These are phyloP conservation scores for Keiferia lycopersicella DNA, from an alignment of 2,888 invertebrate species.

Conservation along the genomic window DNA sequence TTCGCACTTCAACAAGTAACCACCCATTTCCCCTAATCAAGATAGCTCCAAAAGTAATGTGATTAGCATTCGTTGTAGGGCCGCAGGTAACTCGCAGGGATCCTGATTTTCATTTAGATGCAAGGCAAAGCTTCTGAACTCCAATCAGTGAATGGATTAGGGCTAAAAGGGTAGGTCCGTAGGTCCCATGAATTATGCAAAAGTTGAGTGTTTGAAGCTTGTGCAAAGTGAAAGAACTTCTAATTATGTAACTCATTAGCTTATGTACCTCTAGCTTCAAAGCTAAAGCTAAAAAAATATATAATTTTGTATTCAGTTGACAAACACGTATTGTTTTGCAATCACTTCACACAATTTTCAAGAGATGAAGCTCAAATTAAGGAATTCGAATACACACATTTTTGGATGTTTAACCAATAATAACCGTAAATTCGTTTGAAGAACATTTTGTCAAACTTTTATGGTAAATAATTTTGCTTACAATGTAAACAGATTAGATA, in stretches of 20 bases:
- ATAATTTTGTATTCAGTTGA: too few species aligned
- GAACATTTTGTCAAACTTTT: too few species aligned
- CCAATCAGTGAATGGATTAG: conserved; percentile 26
- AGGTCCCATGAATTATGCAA: not conserved
- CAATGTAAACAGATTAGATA: too few species aligned
- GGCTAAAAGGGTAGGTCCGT: conserved; percentile 32
- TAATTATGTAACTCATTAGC: not conserved
- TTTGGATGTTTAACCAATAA: too few species aligned
- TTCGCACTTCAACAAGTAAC: not conserved
- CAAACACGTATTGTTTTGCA: too few species aligned
- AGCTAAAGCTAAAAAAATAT: too few species aligned
- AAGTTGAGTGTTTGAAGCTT: not conserved
- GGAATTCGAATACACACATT: too few species aligned
- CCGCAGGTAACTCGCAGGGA: not conserved
- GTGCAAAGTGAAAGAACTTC: not conserved
- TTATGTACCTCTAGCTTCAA: not conserved
- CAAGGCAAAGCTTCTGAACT: conserved; percentile 4
- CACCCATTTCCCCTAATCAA: not conserved
- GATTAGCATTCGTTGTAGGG: conserved; percentile 23
- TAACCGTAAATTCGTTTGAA: too few species aligned
- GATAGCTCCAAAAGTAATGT: conserved; percentile 9
- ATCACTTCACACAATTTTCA: too few species aligned
- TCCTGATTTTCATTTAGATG: conserved; percentile 25
- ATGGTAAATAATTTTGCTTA: too few species aligned
- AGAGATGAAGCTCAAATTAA: too few species aligned